Percentiles rank a stretch among this genome's conserved stretches.
phyloP scores from a whole-genome alignment of 2,797 vertebrate genomes.

The Tinamus major region DNA sequence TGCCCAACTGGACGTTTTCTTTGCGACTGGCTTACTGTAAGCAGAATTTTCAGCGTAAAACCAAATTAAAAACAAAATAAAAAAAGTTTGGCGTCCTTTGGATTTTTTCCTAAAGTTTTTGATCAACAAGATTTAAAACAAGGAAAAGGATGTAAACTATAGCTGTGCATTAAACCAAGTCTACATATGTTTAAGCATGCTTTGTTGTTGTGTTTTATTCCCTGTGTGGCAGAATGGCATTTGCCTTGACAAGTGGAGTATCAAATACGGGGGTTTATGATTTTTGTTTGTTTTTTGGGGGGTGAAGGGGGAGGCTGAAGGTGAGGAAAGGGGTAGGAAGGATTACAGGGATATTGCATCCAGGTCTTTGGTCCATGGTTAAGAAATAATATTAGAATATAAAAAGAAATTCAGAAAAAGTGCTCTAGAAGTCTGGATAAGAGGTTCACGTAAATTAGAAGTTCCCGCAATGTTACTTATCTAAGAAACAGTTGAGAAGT shows the following conservation, averaged over 20 bases:
- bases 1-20: constrained; percentile 47
- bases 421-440: neutral
- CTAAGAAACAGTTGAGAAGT: neutral
- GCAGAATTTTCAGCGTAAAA: constrained; percentile 66
- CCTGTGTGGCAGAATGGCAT: neutral
- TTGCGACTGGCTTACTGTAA: constrained; percentile 64
- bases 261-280: neutral
- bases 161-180: neutral
- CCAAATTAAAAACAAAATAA: constrained; percentile 66
- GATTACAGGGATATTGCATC: neutral
- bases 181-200: rapidly evolving
- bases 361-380: neutral
- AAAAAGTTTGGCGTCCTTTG: constrained; percentile 23
- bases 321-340: no score
- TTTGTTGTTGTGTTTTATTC: neutral
- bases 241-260: neutral
- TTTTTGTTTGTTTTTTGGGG: neutral
- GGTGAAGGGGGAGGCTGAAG: no score
- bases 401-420: neutral
- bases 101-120: neutral
- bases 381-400: neutral
- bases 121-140: neutral
- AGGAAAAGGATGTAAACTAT: neutral
- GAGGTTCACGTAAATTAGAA: neutral
- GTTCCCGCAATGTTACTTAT: neutral